phyloP scores from a whole-genome alignment of 2,797 vertebrate species.

The Gila robusta region DNA sequence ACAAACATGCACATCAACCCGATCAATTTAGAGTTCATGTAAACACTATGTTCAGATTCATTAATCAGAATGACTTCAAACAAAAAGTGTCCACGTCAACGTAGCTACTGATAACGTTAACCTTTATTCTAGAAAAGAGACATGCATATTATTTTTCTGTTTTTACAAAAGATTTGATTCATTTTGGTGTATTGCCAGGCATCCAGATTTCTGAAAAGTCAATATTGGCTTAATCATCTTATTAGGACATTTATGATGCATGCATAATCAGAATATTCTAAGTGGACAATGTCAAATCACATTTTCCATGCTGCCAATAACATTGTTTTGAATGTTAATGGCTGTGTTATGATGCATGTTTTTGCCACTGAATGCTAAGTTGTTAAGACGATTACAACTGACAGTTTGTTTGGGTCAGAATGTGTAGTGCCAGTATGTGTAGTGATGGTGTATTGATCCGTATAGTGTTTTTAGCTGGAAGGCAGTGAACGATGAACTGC shows the following conservation, averaged over 20 bases:
- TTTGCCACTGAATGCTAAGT: not conserved
- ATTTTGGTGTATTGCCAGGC: not conserved
- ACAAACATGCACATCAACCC: no score
- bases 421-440: not conserved
- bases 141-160: not conserved
- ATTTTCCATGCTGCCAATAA: not conserved
- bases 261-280: not conserved
- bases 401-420: not conserved
- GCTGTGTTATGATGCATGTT: not conserved
- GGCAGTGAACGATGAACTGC: not conserved
- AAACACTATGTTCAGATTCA: no score
- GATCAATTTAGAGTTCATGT: no score
- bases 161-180: not conserved
- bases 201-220: not conserved
- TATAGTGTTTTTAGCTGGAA: slow-evolving; percentile 7
- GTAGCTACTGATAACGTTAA: no score
- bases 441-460: slow-evolving; percentile 11
- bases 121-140: not conserved
- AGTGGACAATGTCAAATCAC: not conserved
- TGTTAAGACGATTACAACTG: not conserved
- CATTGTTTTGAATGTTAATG: not conserved
- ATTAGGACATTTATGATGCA: not conserved
- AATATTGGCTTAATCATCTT: not conserved
- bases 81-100: no score
- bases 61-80: no score